phyloP scores from a whole-genome alignment of 2,888 invertebrate species.

The Pseudanteris insignis region DNA sequence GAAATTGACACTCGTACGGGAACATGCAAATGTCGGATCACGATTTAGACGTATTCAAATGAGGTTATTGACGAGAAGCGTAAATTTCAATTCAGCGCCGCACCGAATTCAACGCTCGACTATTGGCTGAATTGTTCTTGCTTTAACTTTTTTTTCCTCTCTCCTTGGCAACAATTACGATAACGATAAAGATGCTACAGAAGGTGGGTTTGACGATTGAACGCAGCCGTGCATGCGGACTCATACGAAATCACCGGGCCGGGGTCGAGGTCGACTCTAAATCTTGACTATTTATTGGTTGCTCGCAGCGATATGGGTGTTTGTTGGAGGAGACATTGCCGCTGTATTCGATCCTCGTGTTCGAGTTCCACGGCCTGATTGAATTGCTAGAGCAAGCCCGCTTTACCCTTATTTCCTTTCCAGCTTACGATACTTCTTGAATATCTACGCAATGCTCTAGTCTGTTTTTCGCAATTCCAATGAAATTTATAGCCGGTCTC shows the following conservation, averaged over 20 bases:
- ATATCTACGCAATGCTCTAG: slow-evolving; percentile 17
- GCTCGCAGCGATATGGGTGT: slow-evolving; percentile 52
- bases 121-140: slow-evolving; percentile 5
- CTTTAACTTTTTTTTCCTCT: slow-evolving; percentile 58
- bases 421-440: slow-evolving; percentile 25
- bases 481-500: slow-evolving; percentile 12
- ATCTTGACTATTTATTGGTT: slow-evolving; percentile 62
- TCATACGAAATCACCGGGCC: slow-evolving; percentile 51
- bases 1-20: slow-evolving; percentile 9
- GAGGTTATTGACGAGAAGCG: slow-evolving; percentile 17
- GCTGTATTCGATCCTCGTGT: slow-evolving; percentile 47
- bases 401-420: slow-evolving; percentile 37
- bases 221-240: slow-evolving; percentile 56
- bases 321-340: slow-evolving; percentile 56
- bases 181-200: slow-evolving; percentile 40
- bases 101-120: slow-evolving; percentile 3
- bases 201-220: slow-evolving; percentile 57
- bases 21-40: slow-evolving; percentile 23
- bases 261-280: slow-evolving; percentile 48
- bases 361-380: slow-evolving; percentile 49
- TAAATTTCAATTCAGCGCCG: slow-evolving; percentile 28
- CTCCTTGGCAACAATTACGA: slow-evolving; percentile 51
- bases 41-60: slow-evolving; percentile 30
- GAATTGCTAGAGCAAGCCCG: slow-evolving; percentile 49
- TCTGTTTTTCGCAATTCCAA: slow-evolving; percentile 14